A percentile compares a stretch with the other conserved stretches of the same genome.
Conservation (phyloP, 2,888 invertebrate species). For the Hipparchia sbordonii region DNA sequence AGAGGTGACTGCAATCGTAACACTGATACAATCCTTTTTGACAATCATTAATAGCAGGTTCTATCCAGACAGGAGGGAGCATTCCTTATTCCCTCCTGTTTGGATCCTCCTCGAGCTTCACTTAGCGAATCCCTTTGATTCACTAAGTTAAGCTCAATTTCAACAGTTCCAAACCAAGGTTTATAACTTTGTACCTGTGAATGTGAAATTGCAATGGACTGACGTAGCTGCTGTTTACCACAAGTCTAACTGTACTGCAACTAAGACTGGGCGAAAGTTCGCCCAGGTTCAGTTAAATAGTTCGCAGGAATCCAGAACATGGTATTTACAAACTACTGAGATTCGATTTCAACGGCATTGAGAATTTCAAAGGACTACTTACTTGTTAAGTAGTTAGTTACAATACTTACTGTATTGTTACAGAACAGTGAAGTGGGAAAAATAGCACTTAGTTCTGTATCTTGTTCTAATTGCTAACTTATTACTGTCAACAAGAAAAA, state of each 20-base stretch:
- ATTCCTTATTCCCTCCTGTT: no score
- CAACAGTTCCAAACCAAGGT: not conserved
- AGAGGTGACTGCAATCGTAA: no score
- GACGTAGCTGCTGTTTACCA: not conserved
- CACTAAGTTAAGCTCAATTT: not conserved
- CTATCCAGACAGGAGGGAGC: no score
- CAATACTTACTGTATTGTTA: not conserved
- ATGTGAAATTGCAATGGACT: no score
- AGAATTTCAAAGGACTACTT: not conserved
- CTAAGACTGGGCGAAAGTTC: not conserved
- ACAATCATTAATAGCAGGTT: no score
- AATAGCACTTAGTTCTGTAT: no score
- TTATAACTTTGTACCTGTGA: not conserved
- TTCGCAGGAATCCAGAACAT: not conserved
- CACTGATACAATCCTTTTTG: no score
- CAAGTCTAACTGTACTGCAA: not conserved
- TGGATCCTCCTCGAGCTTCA: no score
- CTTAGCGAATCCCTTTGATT: not conserved
- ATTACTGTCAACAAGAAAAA: no score
- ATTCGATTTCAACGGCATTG: not conserved
- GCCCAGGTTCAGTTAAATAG: constrained; percentile 1
- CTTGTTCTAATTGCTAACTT: no score
- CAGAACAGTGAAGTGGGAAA: not conserved
- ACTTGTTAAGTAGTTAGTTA: not conserved
- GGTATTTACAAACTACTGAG: not conserved